Base-by-base conservation (phyloP, 2,888 invertebrate genomes). In the Galerucella calmariensis region DNA sequence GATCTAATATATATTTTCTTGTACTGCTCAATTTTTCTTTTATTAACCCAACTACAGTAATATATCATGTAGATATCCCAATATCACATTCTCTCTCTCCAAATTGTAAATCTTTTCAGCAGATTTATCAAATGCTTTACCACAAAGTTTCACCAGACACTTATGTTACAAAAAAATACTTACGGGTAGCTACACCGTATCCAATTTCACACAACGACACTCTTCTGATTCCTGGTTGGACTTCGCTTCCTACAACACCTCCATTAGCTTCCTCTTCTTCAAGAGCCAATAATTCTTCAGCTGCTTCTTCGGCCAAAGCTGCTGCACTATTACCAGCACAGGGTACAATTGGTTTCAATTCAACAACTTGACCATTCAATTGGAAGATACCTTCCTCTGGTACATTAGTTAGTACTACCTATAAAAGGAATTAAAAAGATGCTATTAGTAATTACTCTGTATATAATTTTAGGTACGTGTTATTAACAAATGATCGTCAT, bases 321-420 rank as follows among this genome's bases (percentile, higher is more conserved):
- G 75, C 75, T 2, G 72, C 27, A 24, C 68, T 53, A 48, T 75
- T 75, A 20, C 58, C 59, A 24, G 62, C 62, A 27, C 53, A 48
- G 0, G 48, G 9, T 65, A 68, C 66, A 8, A 79, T 74, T 10
- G 82, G 79, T 77, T 88, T 89, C 27, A 90, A 82, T 76, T 90
- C 90, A 56, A 90, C 88, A 10, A 90, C 85, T 61, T 89, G 88
- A 44, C 87, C 89, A 62, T 90, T 90, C n/a, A 90, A 81, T n/a
- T 84, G 85, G 76, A 87, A 87, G 4, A 91, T 85, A 73, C 88
- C 88, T 78, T 90, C 85, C 81, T 91, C 91, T 2, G 89, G 88
- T 27, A 90, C 85, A 41, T 88, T 85, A 62, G 81, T 76, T 77
- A 82, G 62, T 14, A 78, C 44, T 41, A 76, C 56, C 74, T 74